A percentile compares a stretch with the other conserved stretches of the same genome.
Evolutionary conservation across 23 tunicate species (phyloP).

Genomic region (Ciona savignyi): DNA sequence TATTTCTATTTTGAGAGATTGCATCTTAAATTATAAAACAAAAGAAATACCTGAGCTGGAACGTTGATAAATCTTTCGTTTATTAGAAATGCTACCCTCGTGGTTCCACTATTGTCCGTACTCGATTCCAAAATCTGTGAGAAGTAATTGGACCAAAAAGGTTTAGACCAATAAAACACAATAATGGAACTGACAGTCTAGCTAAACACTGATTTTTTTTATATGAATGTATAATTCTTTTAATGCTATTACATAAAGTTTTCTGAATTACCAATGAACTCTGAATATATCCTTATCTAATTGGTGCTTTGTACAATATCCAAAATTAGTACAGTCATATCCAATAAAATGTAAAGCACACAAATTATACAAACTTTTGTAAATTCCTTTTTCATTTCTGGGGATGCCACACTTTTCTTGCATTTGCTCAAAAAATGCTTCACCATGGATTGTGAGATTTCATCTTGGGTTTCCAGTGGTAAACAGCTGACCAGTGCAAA

Average conservation of each 20-base stretch:
- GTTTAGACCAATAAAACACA: too few species aligned
- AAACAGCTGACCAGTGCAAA: conserved; percentile 38
- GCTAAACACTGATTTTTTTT: too few species aligned
- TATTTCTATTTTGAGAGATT: too few species aligned
- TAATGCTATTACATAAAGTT: background rate
- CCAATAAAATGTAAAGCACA: too few species aligned
- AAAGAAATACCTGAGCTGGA: conserved; percentile 92
- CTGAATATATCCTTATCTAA: too few species aligned
- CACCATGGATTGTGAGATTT: background rate
- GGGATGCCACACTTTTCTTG: background rate
- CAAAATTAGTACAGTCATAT: too few species aligned
- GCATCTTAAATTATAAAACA: background rate
- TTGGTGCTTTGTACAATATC: too few species aligned
- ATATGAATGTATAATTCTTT: too few species aligned
- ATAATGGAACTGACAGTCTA: too few species aligned
- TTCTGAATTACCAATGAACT: background rate
- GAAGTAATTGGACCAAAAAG: background rate
- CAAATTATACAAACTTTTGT: too few species aligned
- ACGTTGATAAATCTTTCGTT: conserved; percentile 75
- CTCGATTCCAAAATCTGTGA: conserved; percentile 22
- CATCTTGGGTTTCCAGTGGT: background rate
- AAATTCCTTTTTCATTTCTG: conserved; percentile 27
- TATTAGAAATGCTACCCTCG: conserved; percentile 46
- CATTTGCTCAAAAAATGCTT: conserved; percentile 19
- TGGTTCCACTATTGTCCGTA: conserved; percentile 11